A percentile compares a stretch with the other conserved stretches of the same genome.
Conservation (phyloP, 92 coral and sea anemone species). For the Epizoanthus scotinus region DNA sequence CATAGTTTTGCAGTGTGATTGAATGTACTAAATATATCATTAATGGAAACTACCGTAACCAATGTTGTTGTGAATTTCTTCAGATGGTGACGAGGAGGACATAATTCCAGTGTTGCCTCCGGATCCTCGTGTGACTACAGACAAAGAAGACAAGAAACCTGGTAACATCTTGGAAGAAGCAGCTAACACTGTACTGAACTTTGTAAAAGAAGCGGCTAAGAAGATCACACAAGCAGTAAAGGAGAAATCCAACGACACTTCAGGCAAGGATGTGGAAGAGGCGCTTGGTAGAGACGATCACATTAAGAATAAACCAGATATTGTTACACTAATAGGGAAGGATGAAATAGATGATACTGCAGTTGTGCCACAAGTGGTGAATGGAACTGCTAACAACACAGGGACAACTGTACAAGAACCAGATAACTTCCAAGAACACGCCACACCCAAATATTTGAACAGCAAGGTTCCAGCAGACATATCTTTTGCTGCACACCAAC, state of each 20-base stretch:
- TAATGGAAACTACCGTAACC: too few relatives aligned
- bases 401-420: neutral
- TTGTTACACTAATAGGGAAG: slow-evolving; percentile 74
- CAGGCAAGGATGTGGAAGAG: neutral
- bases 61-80: neutral
- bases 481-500: neutral
- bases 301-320: slow-evolving; percentile 48
- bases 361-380: slow-evolving; percentile 4
- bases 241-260: slow-evolving; percentile 36
- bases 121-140: slow-evolving; percentile 73
- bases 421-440: neutral
- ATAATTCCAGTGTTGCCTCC: slow-evolving; percentile 65
- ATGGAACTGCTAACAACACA: neutral
- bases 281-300: neutral
- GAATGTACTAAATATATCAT: too few relatives aligned
- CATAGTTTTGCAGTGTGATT: too few relatives aligned
- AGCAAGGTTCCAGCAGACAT: neutral
- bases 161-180: slow-evolving; percentile 76
- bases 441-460: neutral
- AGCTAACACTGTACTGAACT: slow-evolving; percentile 83
- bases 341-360: slow-evolving; percentile 61
- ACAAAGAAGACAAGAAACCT: slow-evolving; percentile 56
- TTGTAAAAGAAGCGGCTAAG: slow-evolving; percentile 85
- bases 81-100: slow-evolving; percentile 71
- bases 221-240: slow-evolving; percentile 71